phyloP scores from a whole-genome alignment of 2,888 invertebrate species.

The Bugulina stolonifera region DNA sequence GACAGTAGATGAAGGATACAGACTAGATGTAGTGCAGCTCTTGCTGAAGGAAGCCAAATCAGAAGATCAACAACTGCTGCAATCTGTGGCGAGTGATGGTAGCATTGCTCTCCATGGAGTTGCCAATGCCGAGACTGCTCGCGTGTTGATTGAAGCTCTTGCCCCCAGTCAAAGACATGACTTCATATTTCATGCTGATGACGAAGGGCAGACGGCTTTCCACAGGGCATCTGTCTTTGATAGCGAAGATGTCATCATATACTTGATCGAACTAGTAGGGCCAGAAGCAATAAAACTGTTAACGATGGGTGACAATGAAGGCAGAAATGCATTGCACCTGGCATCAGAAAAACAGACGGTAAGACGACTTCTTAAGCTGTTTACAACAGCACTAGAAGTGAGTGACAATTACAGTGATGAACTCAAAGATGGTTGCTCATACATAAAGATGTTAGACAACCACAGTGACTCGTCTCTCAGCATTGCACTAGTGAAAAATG shows the following conservation, averaged over 20 bases:
- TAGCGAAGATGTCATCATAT: background rate
- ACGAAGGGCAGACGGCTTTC: background rate
- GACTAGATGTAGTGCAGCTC: background rate
- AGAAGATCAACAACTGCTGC: background rate
- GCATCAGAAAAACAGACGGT: background rate
- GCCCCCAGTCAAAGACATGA: background rate
- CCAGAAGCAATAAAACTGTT: background rate
- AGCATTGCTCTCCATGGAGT: background rate
- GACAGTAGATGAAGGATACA: background rate
- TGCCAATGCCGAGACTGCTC: background rate
- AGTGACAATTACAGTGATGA: background rate
- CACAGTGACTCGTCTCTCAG: background rate
- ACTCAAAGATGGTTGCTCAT: background rate
- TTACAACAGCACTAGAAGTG: background rate
- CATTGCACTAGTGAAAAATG: background rate
- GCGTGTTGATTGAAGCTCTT: background rate
- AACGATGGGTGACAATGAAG: background rate
- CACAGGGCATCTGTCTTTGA: background rate
- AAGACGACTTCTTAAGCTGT: background rate
- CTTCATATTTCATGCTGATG: background rate
- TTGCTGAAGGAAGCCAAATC: background rate
- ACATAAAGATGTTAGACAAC: background rate
- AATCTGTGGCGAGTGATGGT: background rate
- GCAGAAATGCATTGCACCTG: background rate
- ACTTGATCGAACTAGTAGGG: background rate